Base-by-base conservation (phyloP, 2,888 invertebrate genomes). In the Abscondita cerata region DNA sequence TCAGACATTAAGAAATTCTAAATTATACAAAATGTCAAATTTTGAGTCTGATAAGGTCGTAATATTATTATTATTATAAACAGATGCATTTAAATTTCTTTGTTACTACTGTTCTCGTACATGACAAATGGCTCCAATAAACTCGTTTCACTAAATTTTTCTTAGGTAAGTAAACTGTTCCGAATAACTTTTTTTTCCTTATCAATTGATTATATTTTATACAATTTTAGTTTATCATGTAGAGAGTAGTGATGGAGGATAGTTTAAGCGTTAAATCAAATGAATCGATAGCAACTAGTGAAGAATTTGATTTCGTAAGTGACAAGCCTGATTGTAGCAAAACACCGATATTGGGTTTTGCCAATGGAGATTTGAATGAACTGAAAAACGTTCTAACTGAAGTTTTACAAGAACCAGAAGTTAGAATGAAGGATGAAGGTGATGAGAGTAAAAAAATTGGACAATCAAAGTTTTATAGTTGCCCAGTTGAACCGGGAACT, bases 261-360 rank as follows among this genome's bases (percentile, higher is more conserved):
- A 85, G 84, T 78, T 79, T 86, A 73, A 88, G 88, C 77, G 85
- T 87, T 55, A 87, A 87, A 81, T 89, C 89, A 64, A 84, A 86
- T 78, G 89, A 89, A 82, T 89, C 89, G 64, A 82, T 86, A 76
- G 86, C 87, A 64, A 87, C 87, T 59, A 88, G 87, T 75, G 89
- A 89, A 72, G 89, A 89, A 77, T 89, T 87, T 80, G 89, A 89
- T 78, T 85, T 89, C 75, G 84, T 89, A 64, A 85, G 83, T 67
- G 85, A 85, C 54, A 84, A 83, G 71, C 78, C 80, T 8, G 83
- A 79, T 19, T 72, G 73, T 16, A 79, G 78, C 62, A 80, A 78
- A 69, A 81, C 81, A 66, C 88, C 88, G 15, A 86, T 85, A 72
- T 76, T 88, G 61, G 84, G 85, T 72, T 86, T 88, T 62, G 84